Base-by-base conservation (phyloP, 2,797 vertebrate genomes). In the Gymnodraco acuticeps region DNA sequence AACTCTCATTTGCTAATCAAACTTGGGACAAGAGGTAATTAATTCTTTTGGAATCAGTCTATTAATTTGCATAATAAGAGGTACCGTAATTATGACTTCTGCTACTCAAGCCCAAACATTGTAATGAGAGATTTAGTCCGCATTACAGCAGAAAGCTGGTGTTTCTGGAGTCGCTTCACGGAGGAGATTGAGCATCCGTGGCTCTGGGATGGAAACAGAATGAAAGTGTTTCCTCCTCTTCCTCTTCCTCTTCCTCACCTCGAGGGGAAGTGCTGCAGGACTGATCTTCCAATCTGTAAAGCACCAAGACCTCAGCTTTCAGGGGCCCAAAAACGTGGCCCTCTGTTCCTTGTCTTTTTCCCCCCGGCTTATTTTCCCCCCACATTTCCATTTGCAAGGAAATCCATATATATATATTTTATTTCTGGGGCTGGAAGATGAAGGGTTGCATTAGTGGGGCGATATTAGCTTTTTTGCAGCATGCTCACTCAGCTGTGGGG, bases 41-140 rank as follows among this genome's bases (percentile, higher is more conserved):
- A 93, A 94, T 95, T 95, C 79, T 91, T 38, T 94, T 93, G 89
- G 94, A 94, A 94, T 94, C 93, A 92, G 93, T 87, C 88, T 84
- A 89, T 93, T 94, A 89, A 95, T 95, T 95, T 94, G 90, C 93
- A 95, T 94, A 93, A 94, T 94, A 94, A 95, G 89, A 94, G 93
- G 93, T 93, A 88, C 88, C 82, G 82, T 95, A 95, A 95, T 95
- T 94, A 93, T 94, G 94, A 94, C 93, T 95, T 95, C 89, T 95
- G 91, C 90, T 92, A 91, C 92, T 93, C 89, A 82, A 93, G 90
- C 91, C 93, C 92, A 89, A 93, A 93, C 6, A 92, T 93, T 94
- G 91, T 94, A 95, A 95, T 95, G 94, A 93, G 92, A 94, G 94
- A 89, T 94, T 94, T 93, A 92, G 88, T 90, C 88, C 87, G 92